phyloP scores from a whole-genome alignment of 2,113 vertebrate genomes.

The Diphyllodes magnificus region DNA sequence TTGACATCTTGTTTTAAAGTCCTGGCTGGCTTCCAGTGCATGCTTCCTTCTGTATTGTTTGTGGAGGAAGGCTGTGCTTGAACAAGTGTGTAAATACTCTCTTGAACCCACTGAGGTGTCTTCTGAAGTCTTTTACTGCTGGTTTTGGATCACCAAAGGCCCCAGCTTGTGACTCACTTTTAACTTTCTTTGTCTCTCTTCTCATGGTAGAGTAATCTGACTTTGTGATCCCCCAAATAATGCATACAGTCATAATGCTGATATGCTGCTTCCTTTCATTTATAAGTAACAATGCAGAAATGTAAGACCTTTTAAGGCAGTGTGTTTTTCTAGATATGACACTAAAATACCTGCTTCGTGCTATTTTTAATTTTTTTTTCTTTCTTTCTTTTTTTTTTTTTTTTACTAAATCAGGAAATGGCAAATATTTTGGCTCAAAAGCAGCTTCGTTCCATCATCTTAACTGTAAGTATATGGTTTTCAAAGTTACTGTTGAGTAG shows the following conservation, averaged over 20 bases:
- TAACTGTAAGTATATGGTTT: slow-evolving; percentile 81
- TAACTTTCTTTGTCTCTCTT: background rate
- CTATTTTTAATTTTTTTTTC: background rate
- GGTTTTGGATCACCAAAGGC: background rate
- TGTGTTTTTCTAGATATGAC: background rate
- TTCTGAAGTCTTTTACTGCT: background rate
- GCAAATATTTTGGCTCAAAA: slow-evolving; percentile 96
- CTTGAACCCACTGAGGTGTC: background rate
- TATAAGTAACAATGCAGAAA: slow-evolving; percentile 5
- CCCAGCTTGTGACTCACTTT: background rate
- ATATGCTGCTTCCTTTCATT: background rate
- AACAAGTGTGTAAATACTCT: background rate
- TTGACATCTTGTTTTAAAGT: background rate
- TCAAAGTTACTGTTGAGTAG: background rate
- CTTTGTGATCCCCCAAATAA: background rate
- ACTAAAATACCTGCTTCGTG: background rate
- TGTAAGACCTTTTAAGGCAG: background rate
- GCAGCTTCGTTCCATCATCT: slow-evolving; percentile 92
- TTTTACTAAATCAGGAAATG: slow-evolving; percentile 84
- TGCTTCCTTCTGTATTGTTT: background rate
- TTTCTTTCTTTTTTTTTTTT: background rate
- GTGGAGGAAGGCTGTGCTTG: background rate
- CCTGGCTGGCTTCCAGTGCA: background rate
- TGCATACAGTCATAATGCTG: background rate
- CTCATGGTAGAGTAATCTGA: background rate